Conservation (phyloP, 2,888 invertebrate genomes). For the Heliothis peltigera region DNA sequence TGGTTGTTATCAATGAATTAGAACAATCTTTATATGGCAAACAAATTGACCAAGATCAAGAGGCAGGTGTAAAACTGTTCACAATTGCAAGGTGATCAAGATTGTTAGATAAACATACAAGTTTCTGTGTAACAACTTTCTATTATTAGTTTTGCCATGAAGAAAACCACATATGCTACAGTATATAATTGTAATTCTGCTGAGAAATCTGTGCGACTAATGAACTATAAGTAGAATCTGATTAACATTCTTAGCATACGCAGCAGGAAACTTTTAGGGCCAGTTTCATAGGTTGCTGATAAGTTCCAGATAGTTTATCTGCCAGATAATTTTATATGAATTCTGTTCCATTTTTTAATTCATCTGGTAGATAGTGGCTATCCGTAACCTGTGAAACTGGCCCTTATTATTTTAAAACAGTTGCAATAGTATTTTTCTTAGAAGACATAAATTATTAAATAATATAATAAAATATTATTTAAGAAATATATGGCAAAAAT, state of each 20-base stretch:
- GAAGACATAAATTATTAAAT: too few species aligned
- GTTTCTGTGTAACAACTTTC: conserved; percentile 13
- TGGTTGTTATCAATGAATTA: background rate
- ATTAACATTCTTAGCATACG: conserved; percentile 14
- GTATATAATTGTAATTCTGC: conserved; percentile 19
- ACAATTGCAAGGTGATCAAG: conserved; percentile 11
- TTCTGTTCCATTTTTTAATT: too few species aligned
- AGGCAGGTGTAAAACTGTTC: conserved; percentile 8
- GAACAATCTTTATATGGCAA: background rate
- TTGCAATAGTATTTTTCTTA: too few species aligned
- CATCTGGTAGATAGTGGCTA: too few species aligned
- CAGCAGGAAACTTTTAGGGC: background rate
- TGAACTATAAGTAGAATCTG: conserved; percentile 11
- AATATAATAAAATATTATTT: too few species aligned
- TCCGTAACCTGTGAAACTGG: too few species aligned
- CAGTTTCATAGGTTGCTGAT: too few species aligned
- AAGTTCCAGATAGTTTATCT: too few species aligned
- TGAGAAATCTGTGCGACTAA: conserved; percentile 6
- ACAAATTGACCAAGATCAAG: conserved; percentile 13
- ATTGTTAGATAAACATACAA: conserved; percentile 9
- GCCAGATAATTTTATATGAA: too few species aligned
- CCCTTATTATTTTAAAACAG: too few species aligned
- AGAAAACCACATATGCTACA: conserved; percentile 16
- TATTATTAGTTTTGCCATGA: conserved; percentile 43
- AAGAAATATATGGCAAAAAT: too few species aligned